Percentiles rank a stretch among this genome's conserved stretches.
Evolutionary conservation across 2,888 invertebrate genomes (phyloP).

Genomic region (Papilio elwesi): DNA sequence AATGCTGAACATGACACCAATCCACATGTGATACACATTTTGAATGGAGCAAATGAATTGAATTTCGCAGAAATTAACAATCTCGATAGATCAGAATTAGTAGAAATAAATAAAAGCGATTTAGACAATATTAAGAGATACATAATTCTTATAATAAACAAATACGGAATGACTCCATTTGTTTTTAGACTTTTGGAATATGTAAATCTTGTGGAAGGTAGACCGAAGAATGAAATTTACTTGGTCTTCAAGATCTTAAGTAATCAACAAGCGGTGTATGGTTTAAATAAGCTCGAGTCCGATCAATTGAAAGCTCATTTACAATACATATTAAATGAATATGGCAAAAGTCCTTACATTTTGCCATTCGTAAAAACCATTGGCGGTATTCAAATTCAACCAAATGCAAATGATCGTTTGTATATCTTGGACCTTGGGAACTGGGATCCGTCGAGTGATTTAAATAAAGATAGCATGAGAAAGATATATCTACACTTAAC

Average conservation of each 20-base stretch:
- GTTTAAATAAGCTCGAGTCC: constrained; percentile 10
- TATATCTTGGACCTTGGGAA: constrained; percentile 1
- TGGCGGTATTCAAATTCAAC: constrained; percentile 1
- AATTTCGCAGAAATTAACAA: constrained; percentile 23
- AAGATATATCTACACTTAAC: constrained; percentile 15
- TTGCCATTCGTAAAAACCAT: constrained; percentile 19
- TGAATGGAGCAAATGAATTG: constrained; percentile 21
- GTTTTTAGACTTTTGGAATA: constrained; percentile 30
- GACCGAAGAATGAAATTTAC: constrained; percentile 21
- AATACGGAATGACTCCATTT: constrained; percentile 35
- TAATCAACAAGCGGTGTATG: constrained; percentile 12
- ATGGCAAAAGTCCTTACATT: constrained; percentile 24
- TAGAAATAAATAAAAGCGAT: constrained; percentile 15
- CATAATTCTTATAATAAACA: constrained; percentile 24
- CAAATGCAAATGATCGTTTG: neutral
- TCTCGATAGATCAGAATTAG: constrained; percentile 16
- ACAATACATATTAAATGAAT: constrained; percentile 24
- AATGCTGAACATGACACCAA: constrained; percentile 8
- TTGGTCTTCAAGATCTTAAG: constrained; percentile 27
- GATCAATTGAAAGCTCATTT: constrained; percentile 26
- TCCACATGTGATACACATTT: constrained; percentile 7
- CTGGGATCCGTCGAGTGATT: neutral
- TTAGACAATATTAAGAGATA: constrained; percentile 28
- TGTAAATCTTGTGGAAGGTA: constrained; percentile 28
- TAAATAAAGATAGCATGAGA: constrained; percentile 18